Conservation (phyloP, 2,113 vertebrate genomes). For the Sebastes fasciatus region DNA sequence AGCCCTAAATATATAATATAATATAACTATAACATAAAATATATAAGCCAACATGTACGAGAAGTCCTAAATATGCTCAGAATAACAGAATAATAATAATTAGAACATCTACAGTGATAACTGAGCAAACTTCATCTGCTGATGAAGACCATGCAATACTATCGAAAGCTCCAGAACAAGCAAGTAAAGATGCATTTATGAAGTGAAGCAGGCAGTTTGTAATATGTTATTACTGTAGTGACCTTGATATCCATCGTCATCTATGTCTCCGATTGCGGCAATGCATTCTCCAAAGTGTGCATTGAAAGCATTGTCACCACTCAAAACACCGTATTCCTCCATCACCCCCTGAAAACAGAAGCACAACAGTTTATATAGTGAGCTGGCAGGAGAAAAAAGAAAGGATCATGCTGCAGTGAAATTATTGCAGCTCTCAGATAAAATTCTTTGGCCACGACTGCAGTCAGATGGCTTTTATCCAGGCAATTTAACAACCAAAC, state of each 20-base stretch:
- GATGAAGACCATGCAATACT: too few relatives aligned
- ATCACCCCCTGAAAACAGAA: conserved; percentile 90
- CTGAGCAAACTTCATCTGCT: too few relatives aligned
- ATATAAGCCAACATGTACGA: not conserved
- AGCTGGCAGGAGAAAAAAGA: conserved; percentile 13
- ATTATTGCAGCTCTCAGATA: conserved; percentile 25
- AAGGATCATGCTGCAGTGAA: conserved; percentile 8
- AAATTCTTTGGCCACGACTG: conserved; percentile 25
- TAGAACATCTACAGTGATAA: not conserved
- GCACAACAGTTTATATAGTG: conserved; percentile 13
- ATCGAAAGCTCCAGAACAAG: not conserved
- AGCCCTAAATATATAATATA: not conserved
- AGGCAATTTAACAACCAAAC: conserved; percentile 23
- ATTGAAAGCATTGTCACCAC: conserved; percentile 89
- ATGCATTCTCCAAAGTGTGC: conserved; percentile 97
- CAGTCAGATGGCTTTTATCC: conserved; percentile 21
- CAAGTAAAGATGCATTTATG: not conserved
- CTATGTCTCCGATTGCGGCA: conserved; percentile 90
- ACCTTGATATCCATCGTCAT: conserved; percentile 96
- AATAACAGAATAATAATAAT: not conserved
- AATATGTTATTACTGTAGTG: conserved; percentile 47
- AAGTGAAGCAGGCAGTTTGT: not conserved
- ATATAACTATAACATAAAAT: not conserved
- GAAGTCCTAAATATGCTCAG: not conserved
- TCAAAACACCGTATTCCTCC: conserved; percentile 88